Percentiles rank a stretch among this genome's conserved stretches.
phyloP scores from a whole-genome alignment of 1,140 invertebrate species.

The Drosophila melanogaster region Release_6_plus_ISO1_MT NT_033779.5:5178501-5179000 shows the following conservation, averaged over 20 bases:
- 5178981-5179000: background rate
- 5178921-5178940: background rate
- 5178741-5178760: background rate
- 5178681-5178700: background rate
- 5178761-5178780: background rate
- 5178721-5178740: background rate
- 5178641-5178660: background rate
- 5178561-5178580: conserved; percentile 34
- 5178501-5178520: background rate
- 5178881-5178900: conserved; percentile 22
- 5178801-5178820: conserved; percentile 1
- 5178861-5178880: background rate
- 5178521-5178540: background rate
- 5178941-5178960: background rate
- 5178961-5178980: background rate
- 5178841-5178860: background rate
- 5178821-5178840: background rate
- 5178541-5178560: background rate
- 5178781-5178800: conserved; percentile 13
- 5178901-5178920: conserved; percentile 31
- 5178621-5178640: background rate
- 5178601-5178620: background rate
- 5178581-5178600: conserved; percentile 24
- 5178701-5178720: background rate
- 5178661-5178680: background rate